Base-by-base conservation (phyloP, 2,797 vertebrate species). In the Urosaurus nigricauda region DNA sequence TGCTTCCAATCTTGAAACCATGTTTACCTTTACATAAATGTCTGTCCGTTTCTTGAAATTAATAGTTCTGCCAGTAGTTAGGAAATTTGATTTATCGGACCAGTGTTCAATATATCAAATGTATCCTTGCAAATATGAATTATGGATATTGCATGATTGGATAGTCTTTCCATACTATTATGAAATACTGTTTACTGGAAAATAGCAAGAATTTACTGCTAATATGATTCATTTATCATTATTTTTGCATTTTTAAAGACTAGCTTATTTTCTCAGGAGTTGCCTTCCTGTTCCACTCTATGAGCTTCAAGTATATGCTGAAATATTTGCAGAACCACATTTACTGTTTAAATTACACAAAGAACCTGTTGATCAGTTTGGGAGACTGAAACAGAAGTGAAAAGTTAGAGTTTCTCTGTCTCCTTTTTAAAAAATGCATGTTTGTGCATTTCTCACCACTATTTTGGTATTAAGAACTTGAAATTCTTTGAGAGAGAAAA, bases 161-260 rank as follows among this genome's bases (percentile, higher is more conserved):
- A 91, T 89, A 86, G 35, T 51, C 63, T 84, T 60, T 74, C 56
- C 77, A 92, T 35, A 26, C 37, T 14, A 2, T 86, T 94, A 85
- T 92, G 65, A 92, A 90, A 85, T 32, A 73, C 73, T 83, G 47
- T 74, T 68, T 74, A 91, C 74, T 37, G 87, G 3, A 87, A 90
- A 89, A 79, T 58, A 51, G 2, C 16, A 86, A 12, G 13, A 75
- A 4, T 90, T 94, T 35, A 1, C 29, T 87, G 43, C 85, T 92
- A 60, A 83, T 84, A 71, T 2, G 7, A 37, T 90, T 94, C 89
- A 3, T 56, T 90, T 2, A 78, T 90, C 37, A 21, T 91, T 90
- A 78, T 73, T 26, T 85, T 58, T 77, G 40, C 26, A 1, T 73
- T 73, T 88, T 74, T 5, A 87, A 89, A n/a, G 32, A 84, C 11